Evolutionary conservation across 2,797 vertebrate genomes (phyloP).

Genomic region (Gouania willdenowi): DNA sequence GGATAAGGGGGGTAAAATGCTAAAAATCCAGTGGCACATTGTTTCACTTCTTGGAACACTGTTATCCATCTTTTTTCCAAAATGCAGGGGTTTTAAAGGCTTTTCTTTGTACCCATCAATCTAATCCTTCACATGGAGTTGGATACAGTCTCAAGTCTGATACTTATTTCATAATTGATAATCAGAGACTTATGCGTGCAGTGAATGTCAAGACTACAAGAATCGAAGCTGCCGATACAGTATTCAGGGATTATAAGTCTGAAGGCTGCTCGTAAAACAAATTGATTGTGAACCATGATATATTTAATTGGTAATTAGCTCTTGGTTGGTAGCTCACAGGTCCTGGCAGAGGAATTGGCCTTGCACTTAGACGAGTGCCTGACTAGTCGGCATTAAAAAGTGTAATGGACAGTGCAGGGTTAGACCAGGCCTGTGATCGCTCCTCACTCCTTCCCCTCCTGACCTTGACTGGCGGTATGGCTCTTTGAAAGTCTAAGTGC

Average conservation of each 20-base stretch:
- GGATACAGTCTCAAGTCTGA: no score
- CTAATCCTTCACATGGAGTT: no score
- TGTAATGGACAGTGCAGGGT: constrained; percentile 61
- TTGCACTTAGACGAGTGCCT: constrained; percentile 70
- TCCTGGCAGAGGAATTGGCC: constrained; percentile 65
- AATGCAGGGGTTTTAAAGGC: no score
- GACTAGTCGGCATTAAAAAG: constrained; percentile 39
- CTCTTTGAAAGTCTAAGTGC: constrained; percentile 73
- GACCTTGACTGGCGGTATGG: constrained; percentile 71
- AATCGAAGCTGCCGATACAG: constrained; percentile 5
- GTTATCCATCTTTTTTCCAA: no score
- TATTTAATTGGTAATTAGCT: constrained; percentile 76
- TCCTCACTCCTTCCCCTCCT: constrained; percentile 46
- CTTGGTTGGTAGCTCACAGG: constrained; percentile 70
- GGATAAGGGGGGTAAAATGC: no score
- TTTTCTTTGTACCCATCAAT: no score
- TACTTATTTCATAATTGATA: no score
- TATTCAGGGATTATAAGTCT: constrained; percentile 25
- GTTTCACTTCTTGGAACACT: no score
- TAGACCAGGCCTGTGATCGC: constrained; percentile 42
- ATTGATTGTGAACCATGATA: constrained; percentile 73
- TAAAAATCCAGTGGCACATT: no score
- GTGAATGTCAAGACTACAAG: no score
- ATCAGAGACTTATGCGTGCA: no score
- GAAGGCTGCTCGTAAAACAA: constrained; percentile 58